These are phyloP conservation scores for Phrynosoma platyrhinos DNA, from an alignment of 2,113 vertebrate genomes.

Conservation along the genomic window DNA sequence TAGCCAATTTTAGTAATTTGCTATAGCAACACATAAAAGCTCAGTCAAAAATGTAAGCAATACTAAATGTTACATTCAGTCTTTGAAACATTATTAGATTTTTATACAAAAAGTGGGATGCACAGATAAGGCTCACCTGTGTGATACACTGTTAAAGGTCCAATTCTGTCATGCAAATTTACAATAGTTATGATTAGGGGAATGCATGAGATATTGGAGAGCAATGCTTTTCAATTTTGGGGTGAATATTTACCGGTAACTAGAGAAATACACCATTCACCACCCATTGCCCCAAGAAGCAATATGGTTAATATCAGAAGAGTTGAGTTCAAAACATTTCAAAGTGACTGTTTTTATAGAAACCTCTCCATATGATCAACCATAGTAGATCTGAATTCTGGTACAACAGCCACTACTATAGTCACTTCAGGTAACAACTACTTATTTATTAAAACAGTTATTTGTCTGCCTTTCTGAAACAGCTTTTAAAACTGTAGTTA, in stretches of 20 bases:
- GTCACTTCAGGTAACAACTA: not conserved
- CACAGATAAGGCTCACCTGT: not conserved
- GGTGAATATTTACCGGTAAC: not conserved
- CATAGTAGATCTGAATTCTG: no score
- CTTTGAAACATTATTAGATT: not conserved
- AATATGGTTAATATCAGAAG: not conserved
- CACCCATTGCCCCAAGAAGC: not conserved
- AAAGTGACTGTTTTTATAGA: not conserved
- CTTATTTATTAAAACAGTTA: not conserved
- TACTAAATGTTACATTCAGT: not conserved
- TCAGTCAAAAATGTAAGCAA: not conserved
- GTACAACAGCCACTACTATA: not conserved
- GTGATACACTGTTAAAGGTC: no score
- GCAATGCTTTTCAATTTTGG: not conserved
- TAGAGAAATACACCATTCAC: not conserved
- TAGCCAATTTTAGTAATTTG: not conserved
- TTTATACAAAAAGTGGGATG: not conserved
- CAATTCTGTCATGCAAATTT: not conserved
- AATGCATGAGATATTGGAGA: not conserved
- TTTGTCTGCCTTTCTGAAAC: slow-evolving; percentile 20
- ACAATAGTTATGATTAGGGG: not conserved
- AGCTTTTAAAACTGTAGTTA: slow-evolving; percentile 38
- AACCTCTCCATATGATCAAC: not conserved
- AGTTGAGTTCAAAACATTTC: not conserved
- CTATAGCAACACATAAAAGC: not conserved